Evolutionary conservation across 2,797 vertebrate genomes (phyloP), one percentile per base, ranked within the genome.

Genomic region (Danio choprae): DNA sequence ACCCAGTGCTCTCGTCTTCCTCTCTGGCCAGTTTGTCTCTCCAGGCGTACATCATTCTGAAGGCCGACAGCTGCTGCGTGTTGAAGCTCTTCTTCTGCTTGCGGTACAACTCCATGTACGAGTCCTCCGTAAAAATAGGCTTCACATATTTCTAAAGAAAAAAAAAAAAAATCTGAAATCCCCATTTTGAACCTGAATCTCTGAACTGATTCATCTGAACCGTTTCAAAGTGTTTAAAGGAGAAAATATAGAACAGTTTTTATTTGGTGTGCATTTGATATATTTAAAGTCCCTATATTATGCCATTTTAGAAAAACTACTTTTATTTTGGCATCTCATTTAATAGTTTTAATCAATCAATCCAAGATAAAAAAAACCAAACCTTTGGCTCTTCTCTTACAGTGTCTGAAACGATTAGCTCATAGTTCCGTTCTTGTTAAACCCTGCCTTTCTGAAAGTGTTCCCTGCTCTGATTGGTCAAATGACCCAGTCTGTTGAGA

Each of bases 1-100:
- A 99, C 98, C 98, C 98, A 0, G 95, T 97, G 87, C 98, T 99
- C 91, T 99, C 98, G 1, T 99, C 98, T 82, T 99, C 96, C 81
- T 93, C 92, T 12, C 98, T 94, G 0, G 96, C 95, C 44, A 96
- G 91, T 87, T 95, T 97, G 88, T 99, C 97, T 88, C 97, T 95
- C 98, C 98, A 99, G 41, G 94, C 92, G 50, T 95, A 98, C 18
- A 99, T 91, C 76, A 98, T 89, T 87, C 95, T 95, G 79, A 98
- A 97, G 70, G 97, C 97, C 0, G 95, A 84, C 60, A 98, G 88
- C 91, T 99, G 97, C 92, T 98, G 97, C 0, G 95, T 95, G 90
- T 98, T 96, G 58, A 98, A 96, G 72, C 94, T 94, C 84, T 89
- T 97, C 84, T 98, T 99, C 88, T 98, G 97, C 89, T 94, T 98